phyloP scores from a whole-genome alignment of 2,113 vertebrate genomes.

The Carlito syrichta region DNA sequence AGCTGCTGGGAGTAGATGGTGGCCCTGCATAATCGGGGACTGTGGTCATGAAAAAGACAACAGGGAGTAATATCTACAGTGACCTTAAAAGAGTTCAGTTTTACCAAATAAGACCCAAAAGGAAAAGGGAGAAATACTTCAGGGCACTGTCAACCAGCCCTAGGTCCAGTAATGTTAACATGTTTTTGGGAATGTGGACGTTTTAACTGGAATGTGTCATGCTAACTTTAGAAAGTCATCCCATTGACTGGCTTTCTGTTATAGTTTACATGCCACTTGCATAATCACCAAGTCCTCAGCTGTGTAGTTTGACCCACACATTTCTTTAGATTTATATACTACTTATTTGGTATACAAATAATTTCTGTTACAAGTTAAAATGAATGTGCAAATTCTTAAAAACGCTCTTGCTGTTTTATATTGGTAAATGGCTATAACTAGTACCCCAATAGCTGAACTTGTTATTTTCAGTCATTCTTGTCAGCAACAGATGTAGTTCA shows the following conservation, averaged over 20 bases:
- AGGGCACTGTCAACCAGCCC: not conserved
- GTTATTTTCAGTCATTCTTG: not conserved
- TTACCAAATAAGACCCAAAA: not conserved
- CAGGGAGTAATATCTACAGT: not conserved
- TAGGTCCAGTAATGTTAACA: not conserved
- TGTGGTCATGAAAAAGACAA: not conserved
- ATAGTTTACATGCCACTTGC: conserved; percentile 10
- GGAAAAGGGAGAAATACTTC: not conserved
- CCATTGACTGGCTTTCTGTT: conserved; percentile 60
- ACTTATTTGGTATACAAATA: not conserved
- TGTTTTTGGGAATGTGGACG: conserved; percentile 14
- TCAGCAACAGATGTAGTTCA: not conserved
- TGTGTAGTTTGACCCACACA: not conserved
- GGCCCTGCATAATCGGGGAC: not conserved
- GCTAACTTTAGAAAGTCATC: conserved; percentile 62
- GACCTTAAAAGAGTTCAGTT: not conserved
- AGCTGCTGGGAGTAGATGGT: not conserved
- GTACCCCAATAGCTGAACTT: not conserved
- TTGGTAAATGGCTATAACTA: not conserved
- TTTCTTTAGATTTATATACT: not conserved
- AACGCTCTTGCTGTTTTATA: not conserved
- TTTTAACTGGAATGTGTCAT: not conserved
- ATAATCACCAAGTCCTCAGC: conserved; percentile 36
- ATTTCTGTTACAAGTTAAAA: conserved; percentile 25
- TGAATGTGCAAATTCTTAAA: not conserved